Evolutionary conservation across 2,113 vertebrate species (phyloP), one percentile per base, ranked within the genome.

Genomic region (Ranitomeya imitator): DNA sequence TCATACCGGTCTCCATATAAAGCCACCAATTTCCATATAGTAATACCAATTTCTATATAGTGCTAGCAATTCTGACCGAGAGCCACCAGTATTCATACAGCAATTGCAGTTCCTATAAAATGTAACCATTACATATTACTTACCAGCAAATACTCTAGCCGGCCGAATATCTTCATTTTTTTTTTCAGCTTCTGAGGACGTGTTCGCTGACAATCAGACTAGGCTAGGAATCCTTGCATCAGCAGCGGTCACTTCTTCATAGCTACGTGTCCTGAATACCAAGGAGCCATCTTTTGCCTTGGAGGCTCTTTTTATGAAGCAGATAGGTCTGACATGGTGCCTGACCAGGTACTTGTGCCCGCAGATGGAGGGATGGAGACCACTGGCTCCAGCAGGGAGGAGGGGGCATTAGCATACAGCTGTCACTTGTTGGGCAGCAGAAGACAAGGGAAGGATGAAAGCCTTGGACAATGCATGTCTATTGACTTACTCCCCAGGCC

Each of bases 341-440:
- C 19, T 26, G 74, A 14, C 74, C 60, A 65, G 60, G 59, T 61
- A 61, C 74, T 63, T 45, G 55, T 84, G 63, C 6, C 63, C 65
- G 37, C 11, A 85, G 90, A 90, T 89, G 89, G 88, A 80, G 83
- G 21, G 76, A 37, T 85, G 83, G 55, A 90, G 91, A 92, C 92
- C 93, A 91, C 92, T 93, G 92, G 91, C 88, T 60, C 59, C 54
- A 65, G 91, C 90, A 85, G 61, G 90, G 89, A 91, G 91, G 87
- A 91, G 91, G 65, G 57, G 91, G 91, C 84, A 96, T 97, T 96
- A 95, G 5, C 96, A 96, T 95, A 95, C 95, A 96, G 96, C 96
- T 96, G 96, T 83, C 93, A 88, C 16, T 78, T 85, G 52, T 61
- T 14, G 60, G 19, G 55, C 76, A n/a, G 61, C 51, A 52, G 3